Percentiles rank a stretch among this genome's conserved stretches.
These are phyloP conservation scores for Boloria selene DNA, from an alignment of 2,888 invertebrate genomes.

Conservation along the genomic window DNA sequence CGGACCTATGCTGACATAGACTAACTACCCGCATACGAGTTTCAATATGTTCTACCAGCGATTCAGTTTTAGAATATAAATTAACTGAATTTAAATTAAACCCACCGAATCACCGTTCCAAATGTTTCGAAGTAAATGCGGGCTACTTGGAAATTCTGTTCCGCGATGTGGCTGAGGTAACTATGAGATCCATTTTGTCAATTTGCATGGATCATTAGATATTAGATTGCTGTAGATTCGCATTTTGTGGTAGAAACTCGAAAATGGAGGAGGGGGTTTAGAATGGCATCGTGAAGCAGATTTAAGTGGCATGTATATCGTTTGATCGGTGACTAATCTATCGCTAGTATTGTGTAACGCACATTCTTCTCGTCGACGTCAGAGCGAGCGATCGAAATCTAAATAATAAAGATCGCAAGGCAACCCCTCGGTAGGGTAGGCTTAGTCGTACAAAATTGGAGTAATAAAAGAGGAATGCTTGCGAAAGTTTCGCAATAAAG, in stretches of 20 bases:
- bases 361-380: conserved; percentile 38
- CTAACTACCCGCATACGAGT: conserved; percentile 47
- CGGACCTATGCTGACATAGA: conserved; percentile 55
- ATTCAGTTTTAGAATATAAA: conserved; percentile 54
- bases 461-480: conserved; percentile 82
- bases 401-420: conserved; percentile 77
- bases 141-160: conserved; percentile 45
- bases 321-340: conserved; percentile 18
- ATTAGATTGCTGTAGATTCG: conserved; percentile 41
- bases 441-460: conserved; percentile 80
- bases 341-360: conserved; percentile 34
- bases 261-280: conserved; percentile 18
- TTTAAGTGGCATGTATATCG: conserved; percentile 26
- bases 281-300: conserved; percentile 18
- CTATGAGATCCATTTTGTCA: conserved; percentile 44
- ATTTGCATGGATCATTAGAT: conserved; percentile 43
- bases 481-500: conserved; percentile 81
- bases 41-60: conserved; percentile 49
- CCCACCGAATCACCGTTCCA: conserved; percentile 33
- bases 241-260: conserved; percentile 34
- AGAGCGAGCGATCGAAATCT: conserved; percentile 69
- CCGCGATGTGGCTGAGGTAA: conserved; percentile 45
- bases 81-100: conserved; percentile 46
- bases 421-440: conserved; percentile 68
- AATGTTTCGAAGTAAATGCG: conserved; percentile 40